Evolutionary conservation across 1,140 invertebrate genomes (phyloP), one percentile per base, ranked within the genome.

Genomic region (Heliothis virescens): DNA sequence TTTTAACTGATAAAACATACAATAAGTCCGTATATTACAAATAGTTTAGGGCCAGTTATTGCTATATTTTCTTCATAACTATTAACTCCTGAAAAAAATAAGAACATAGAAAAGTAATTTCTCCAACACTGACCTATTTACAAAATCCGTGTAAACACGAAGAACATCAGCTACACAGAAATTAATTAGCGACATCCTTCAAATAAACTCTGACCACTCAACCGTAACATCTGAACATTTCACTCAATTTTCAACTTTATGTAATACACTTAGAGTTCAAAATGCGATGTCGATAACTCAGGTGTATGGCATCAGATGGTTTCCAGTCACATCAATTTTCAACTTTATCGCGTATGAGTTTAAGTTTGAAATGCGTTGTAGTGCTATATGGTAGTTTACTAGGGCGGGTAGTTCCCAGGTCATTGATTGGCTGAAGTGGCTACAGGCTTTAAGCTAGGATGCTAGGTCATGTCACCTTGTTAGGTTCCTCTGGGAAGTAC

Each of bases 381-480:
- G 21, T 26, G 21, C 1, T 7, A 7, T 7, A 41, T 5, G 34
- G 5, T 41, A 41, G 34, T 41, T 75, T 75, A 75, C 62, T 62
- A 47, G 73, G 57, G 73, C 73, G 21, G n/a, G 21, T 53, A 52
- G 73, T 7, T 62, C 16, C 55, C 55, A 76, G 73, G 74, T 76
- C 74, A 76, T 65, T 76, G 74, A 65, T 76, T 76, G 60, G 59
- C 48, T 76, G 5, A 4, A 47, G 26, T 50, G 41, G 26, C 53
- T 75, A 15, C 53, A 59, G 72, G 55, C 59, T 57, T 15, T 63
- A n/a, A 52, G 10, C 12, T 2, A 13, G 41, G n/a, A 26, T 65
- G 65, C 21, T 63, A 76, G 74, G 74, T 76, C 74, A 59, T 16
- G 26, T 16, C 29, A 62, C 18, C 73, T 62, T 75, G 47, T 75